Conservation (phyloP, 2,797 vertebrate species). For the Crocodylus rhombifer region DNA sequence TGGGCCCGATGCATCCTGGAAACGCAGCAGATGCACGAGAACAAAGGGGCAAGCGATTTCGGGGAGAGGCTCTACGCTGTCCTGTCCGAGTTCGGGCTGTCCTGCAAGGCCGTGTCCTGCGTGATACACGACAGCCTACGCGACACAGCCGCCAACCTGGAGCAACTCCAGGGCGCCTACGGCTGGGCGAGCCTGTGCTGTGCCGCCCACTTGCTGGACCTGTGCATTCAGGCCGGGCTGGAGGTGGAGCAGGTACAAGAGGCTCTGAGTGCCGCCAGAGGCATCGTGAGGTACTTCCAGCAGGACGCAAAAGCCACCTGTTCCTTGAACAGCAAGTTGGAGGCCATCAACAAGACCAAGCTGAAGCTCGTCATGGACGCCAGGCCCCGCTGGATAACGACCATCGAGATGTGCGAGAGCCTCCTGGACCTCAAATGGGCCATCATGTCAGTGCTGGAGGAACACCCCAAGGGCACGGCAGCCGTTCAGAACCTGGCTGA, state of each 20-base stretch:
- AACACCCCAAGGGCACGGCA: conserved; percentile 39
- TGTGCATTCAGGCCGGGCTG: conserved; percentile 74
- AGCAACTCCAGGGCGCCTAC: not conserved
- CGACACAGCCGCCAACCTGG: not conserved
- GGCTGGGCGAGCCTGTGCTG: conserved; percentile 76
- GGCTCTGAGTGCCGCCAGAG: conserved; percentile 63
- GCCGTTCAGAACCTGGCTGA: conserved; percentile 70
- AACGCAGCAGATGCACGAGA: conserved; percentile 58
- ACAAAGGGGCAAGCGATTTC: not conserved
- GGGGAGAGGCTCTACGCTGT: conserved; percentile 60
- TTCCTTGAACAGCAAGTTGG: conserved; percentile 69
- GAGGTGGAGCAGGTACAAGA: conserved; percentile 72
- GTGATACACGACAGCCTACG: conserved; percentile 69
- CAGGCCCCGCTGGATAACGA: conserved; percentile 75
- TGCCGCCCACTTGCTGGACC: conserved; percentile 72
- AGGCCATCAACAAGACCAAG: conserved; percentile 73
- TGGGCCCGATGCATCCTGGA: conserved; percentile 73
- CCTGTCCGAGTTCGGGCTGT: conserved; percentile 71
- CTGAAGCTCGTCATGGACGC: conserved; percentile 63
- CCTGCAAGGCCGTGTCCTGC: conserved; percentile 69
- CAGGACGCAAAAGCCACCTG: conserved; percentile 67
- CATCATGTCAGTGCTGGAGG: conserved; percentile 78
- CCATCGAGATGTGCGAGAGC: conserved; percentile 80
- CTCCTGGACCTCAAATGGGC: conserved; percentile 81
- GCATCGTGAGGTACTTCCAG: conserved; percentile 75